Base-by-base conservation (phyloP, 2,888 invertebrate genomes). In the Gortyna flavago region DNA sequence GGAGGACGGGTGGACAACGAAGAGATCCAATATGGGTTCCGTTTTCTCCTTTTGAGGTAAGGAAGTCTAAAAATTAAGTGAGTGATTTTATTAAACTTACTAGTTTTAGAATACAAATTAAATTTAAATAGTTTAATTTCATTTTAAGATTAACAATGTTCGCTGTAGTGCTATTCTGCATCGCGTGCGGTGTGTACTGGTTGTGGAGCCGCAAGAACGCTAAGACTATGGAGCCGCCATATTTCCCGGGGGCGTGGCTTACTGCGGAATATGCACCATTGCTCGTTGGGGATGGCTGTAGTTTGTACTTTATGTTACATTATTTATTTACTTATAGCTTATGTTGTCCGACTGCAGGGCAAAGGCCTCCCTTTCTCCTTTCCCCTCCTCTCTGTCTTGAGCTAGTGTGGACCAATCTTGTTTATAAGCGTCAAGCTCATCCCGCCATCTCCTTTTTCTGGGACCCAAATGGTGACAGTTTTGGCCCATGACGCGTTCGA, bases 181-280 rank as follows among this genome's bases (percentile, higher is more conserved):
- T 89, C 44, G 84, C 88, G 32, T 85, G 92, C 48, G 91, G 84
- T n/a, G 89, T 87, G 0, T 92, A 88, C 78, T 92, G 89, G 88
- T 72, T 90, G 67, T 93, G 92, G 92, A 76, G 80, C 16, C 87
- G 85, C 68, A 54, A 25, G 51, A 54, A 54, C 25, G 25, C 25
- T 25, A 54, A 25, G 2, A 54, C 51, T 9, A 54, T 9, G 51
- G 51, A 54, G 51, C 51, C 51, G 25, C 51, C 51, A 25, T 54
- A 54, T 8, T 9, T 54, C 25, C 9, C 51, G 9, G 51, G 51
- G 25, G 25, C 51, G 51, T 25, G 51, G 51, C 51, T 25, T 25
- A 8, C 25, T 25, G 25, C 25, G 51, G 9, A 25, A 54, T 25
- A 54, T 54, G 25, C 25, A 25, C 51, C 51, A 25, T 25, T 54